Percentiles rank a stretch among this genome's conserved stretches.
Evolutionary conservation across 2,113 vertebrate species (phyloP).

Genomic region (Erythrolamprus reginae): DNA sequence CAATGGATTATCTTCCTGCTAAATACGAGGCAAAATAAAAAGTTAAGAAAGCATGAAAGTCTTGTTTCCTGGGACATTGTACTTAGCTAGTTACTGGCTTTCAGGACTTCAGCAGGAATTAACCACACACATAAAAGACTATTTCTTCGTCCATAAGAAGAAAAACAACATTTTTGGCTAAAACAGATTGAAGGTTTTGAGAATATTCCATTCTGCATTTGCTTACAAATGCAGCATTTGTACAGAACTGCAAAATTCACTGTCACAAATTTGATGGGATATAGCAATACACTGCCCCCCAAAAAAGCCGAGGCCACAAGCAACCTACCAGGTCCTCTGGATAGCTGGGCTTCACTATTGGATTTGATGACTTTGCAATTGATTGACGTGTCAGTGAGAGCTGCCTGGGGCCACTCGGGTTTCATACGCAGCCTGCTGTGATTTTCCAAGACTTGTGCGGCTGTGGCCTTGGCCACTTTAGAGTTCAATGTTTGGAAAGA

Average conservation of each 20-base stretch:
- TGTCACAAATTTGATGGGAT: background rate
- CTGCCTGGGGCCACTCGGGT: constrained; percentile 58
- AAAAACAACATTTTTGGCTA: background rate
- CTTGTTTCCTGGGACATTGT: background rate
- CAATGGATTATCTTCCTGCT: background rate
- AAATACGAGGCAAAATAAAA: background rate
- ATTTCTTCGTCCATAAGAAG: background rate
- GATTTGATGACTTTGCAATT: constrained; percentile 84
- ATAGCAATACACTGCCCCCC: background rate
- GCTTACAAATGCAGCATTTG: background rate
- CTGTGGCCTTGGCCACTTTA: constrained; percentile 66
- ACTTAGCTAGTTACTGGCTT: background rate
- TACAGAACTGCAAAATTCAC: background rate
- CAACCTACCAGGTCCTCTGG: constrained; percentile 77
- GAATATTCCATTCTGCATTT: background rate
- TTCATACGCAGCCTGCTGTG: constrained; percentile 65
- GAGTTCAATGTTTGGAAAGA: constrained; percentile 69
- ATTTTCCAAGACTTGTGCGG: constrained; percentile 63
- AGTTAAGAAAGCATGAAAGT: background rate
- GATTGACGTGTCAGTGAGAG: constrained; percentile 52
- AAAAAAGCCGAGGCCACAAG: background rate
- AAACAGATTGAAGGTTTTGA: background rate
- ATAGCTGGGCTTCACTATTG: constrained; percentile 82
- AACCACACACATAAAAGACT: background rate
- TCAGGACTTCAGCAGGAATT: background rate